phyloP scores from a whole-genome alignment of 2,113 vertebrate genomes.

The Planiliza haematocheilus region DNA sequence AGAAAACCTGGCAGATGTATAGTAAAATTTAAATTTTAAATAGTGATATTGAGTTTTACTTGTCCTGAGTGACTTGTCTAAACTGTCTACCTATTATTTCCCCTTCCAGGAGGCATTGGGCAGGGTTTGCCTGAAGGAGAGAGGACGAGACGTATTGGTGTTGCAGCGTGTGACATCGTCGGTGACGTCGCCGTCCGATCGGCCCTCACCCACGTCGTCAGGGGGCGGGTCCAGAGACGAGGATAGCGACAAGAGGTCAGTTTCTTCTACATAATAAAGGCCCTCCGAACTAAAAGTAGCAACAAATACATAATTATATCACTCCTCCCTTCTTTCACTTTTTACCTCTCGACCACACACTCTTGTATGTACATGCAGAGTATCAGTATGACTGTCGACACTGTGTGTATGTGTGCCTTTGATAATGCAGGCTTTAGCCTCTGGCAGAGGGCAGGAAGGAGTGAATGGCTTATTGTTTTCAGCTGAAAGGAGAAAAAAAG shows the following conservation, averaged over 20 bases:
- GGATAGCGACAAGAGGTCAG: slow-evolving; percentile 82
- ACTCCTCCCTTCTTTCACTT: slow-evolving; percentile 29
- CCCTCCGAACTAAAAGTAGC: slow-evolving; percentile 27
- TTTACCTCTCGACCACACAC: slow-evolving; percentile 28
- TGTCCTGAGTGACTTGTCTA: slow-evolving; percentile 18
- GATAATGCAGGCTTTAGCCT: slow-evolving; percentile 69
- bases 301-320: slow-evolving; percentile 46
- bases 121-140: slow-evolving; percentile 88
- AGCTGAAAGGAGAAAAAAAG: slow-evolving; percentile 50
- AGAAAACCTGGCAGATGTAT: not conserved
- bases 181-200: slow-evolving; percentile 82
- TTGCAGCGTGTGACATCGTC: slow-evolving; percentile 88
- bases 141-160: slow-evolving; percentile 91
- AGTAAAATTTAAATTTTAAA: not conserved
- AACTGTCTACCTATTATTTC: slow-evolving; percentile 10
- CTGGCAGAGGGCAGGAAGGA: slow-evolving; percentile 37
- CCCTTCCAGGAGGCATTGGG: slow-evolving; percentile 83
- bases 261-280: slow-evolving; percentile 38
- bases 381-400: slow-evolving; percentile 70
- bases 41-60: too few species aligned
- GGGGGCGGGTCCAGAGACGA: slow-evolving; percentile 81
- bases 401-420: slow-evolving; percentile 15
- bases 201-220: slow-evolving; percentile 86
- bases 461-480: slow-evolving; percentile 74
- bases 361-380: slow-evolving; percentile 46